phyloP scores from a whole-genome alignment of 2,113 vertebrate species.

The Callopanchax toddi region DNA sequence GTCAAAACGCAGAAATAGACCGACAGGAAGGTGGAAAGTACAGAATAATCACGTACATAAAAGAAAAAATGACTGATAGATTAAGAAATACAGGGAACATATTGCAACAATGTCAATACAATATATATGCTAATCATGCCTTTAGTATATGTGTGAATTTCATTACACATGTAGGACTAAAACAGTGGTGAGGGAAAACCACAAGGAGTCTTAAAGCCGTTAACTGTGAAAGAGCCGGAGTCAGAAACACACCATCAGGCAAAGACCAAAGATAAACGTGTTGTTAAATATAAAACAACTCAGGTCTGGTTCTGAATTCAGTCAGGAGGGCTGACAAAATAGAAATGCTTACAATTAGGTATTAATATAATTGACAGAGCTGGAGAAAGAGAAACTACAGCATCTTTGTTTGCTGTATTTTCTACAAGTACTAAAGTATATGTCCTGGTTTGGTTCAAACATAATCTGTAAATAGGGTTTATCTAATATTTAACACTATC shows the following conservation, averaged over 20 bases:
- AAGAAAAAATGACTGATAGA: conserved; percentile 37
- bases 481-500: too few relatives aligned
- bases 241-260: conserved; percentile 15
- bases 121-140: conserved; percentile 77
- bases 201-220: conserved; percentile 33
- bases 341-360: too few relatives aligned
- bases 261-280: background rate
- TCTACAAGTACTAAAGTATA: too few relatives aligned
- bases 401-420: too few relatives aligned
- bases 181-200: conserved; percentile 46
- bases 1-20: conserved; percentile 19
- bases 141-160: conserved; percentile 72
- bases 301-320: background rate
- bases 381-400: too few relatives aligned
- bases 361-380: too few relatives aligned
- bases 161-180: conserved; percentile 62
- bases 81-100: conserved; percentile 49
- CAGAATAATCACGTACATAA: conserved; percentile 18
- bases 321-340: background rate
- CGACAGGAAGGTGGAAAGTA: too few relatives aligned
- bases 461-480: too few relatives aligned
- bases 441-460: too few relatives aligned
- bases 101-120: conserved; percentile 73
- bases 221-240: conserved; percentile 45
- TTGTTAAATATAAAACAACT: background rate